Base-by-base conservation (phyloP, 2,113 vertebrate species). In the Cynopterus brachyotis region DNA sequence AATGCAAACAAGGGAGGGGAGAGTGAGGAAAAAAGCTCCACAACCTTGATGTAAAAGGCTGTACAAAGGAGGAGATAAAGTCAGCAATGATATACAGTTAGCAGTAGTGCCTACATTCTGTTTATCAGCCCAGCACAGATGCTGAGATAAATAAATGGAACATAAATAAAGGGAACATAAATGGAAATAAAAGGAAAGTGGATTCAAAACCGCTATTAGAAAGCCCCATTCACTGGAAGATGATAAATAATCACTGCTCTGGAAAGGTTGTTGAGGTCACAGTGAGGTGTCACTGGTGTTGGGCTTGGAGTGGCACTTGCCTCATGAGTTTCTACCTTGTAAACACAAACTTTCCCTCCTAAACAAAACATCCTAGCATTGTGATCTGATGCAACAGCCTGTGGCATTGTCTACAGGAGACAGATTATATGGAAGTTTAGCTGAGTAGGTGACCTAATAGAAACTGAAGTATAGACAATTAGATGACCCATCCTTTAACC, bases 201-300 rank as follows among this genome's bases (percentile, higher is more conserved):
- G 30, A 84, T 89, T 97, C 79, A 82, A 94, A 97, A 94, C 13
- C 97, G 40, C 87, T 93, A 50, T 93, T 96, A 88, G 96, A 93
- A 97, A 90, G 37, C 60, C 76, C 64, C 92, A 76, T 67, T 95
- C 95, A 84, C 76, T 88, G 35, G 70, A 89, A 97, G n/a, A 70
- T 78, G n/a, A 96, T 80, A 96, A 96, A 72, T 55, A 59, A 87
- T 94, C 24, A 2, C 88, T 79, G 95, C 83, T 80, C 47, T 90
- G n/a, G 85, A 35, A 73, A 66, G 50, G 47, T 73, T 73, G 47
- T 37, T 83, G 66, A 87, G 64, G 90, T 57, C 50, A 64, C 80
- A 75, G 15, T 0, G 42, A 67, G 24, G 35, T 22, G 32, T 60
- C 16, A 1, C 6, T 30, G 17, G n/a, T 73, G 26, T 53, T 53